phyloP scores from a whole-genome alignment of 92 coral and sea anemone genomes.

The Epizoanthus rinbou region DNA sequence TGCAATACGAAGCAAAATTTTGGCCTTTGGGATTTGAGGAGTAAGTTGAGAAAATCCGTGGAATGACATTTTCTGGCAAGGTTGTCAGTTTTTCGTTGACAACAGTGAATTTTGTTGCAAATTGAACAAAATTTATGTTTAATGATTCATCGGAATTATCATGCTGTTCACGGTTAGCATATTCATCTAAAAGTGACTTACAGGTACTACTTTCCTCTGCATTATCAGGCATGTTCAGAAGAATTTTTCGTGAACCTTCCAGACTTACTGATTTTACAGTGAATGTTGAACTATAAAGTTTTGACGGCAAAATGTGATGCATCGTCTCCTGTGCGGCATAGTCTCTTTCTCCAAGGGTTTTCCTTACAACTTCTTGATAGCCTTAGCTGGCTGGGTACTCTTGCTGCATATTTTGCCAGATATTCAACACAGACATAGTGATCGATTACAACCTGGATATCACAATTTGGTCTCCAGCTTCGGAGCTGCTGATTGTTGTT shows the following conservation, averaged over 20 bases:
- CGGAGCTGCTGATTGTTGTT: too few relatives aligned
- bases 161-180: slow-evolving; percentile 55
- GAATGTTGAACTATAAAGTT: slow-evolving; percentile 56
- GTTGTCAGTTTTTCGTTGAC: slow-evolving; percentile 54
- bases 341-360: slow-evolving; percentile 60
- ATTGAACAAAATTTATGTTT: slow-evolving; percentile 49
- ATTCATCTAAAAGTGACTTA: slow-evolving; percentile 55
- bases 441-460: too few relatives aligned
- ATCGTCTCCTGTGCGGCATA: slow-evolving; percentile 63
- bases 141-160: slow-evolving; percentile 29
- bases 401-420: too few relatives aligned
- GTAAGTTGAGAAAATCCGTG: slow-evolving; percentile 52
- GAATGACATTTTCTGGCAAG: slow-evolving; percentile 50
- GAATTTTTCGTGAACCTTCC: slow-evolving; percentile 48
- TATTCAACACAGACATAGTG: too few relatives aligned
- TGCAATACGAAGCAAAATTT: slow-evolving; percentile 51
- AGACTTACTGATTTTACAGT: slow-evolving; percentile 50
- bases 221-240: not conserved
- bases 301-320: slow-evolving; percentile 55
- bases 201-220: slow-evolving; percentile 39
- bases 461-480: too few relatives aligned
- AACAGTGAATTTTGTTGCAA: slow-evolving; percentile 58
- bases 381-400: not conserved
- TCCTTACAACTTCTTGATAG: slow-evolving; percentile 58
- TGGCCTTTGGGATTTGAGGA: slow-evolving; percentile 60